Evolutionary conservation across 2,888 invertebrate genomes (phyloP).

Genomic region (Lydus trimaculatus): DNA sequence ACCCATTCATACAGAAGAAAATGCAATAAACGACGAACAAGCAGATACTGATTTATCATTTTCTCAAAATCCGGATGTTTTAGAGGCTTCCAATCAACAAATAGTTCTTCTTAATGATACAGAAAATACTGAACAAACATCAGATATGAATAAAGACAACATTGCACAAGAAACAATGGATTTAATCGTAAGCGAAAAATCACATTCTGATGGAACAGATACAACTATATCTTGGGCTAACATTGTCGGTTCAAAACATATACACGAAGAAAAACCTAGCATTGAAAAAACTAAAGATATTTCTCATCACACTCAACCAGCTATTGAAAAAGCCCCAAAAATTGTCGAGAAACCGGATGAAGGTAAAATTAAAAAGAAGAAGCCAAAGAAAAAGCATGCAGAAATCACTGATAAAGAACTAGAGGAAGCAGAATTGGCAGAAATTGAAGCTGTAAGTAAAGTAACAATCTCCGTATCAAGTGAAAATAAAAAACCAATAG

Average conservation of each 20-base stretch:
- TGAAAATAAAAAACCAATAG: not conserved
- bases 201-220: not conserved
- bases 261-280: conserved; percentile 32
- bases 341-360: not conserved
- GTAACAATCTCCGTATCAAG: not conserved
- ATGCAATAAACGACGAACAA: not conserved
- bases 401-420: conserved; percentile 11
- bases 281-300: conserved; percentile 23
- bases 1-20: not conserved
- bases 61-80: conserved; percentile 15
- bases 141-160: not conserved
- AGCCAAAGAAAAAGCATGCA: conserved; percentile 26
- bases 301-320: conserved; percentile 21
- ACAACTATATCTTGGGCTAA: not conserved
- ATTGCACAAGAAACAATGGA: not conserved
- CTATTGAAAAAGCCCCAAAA: conserved; percentile 14
- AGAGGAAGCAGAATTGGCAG: not conserved
- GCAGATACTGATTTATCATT: not conserved
- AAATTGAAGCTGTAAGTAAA: not conserved
- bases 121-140: conserved; percentile 9
- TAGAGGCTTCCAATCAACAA: conserved; percentile 23
- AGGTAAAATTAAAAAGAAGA: conserved; percentile 26
- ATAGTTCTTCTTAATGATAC: conserved; percentile 36
- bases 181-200: conserved; percentile 10
- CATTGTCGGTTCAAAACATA: conserved; percentile 14